Evolutionary conservation across 92 coral and sea anemone species (phyloP).

Genomic region (Phenganax stokvisi): DNA sequence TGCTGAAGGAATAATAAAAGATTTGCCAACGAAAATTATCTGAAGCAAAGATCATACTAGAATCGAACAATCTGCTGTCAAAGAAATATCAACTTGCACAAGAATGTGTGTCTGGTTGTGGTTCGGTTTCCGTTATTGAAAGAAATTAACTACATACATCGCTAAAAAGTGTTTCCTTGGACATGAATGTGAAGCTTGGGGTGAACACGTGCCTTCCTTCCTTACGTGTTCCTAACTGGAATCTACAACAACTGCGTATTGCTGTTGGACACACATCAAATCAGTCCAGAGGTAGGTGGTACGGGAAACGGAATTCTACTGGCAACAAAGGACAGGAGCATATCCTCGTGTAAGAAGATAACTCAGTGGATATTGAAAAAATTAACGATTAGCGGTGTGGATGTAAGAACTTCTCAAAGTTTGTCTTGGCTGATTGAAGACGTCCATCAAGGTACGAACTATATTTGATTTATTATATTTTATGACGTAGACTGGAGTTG

Average conservation of each 20-base stretch:
- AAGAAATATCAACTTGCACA: constrained; percentile 20
- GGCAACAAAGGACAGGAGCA: constrained; percentile 27
- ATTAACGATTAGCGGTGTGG: neutral
- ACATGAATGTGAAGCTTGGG: neutral
- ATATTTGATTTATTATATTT: no score
- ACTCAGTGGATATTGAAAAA: constrained; percentile 32
- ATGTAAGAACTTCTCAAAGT: constrained; percentile 2
- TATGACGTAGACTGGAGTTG: no score
- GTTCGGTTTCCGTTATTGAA: neutral
- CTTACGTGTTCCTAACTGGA: constrained; percentile 23
- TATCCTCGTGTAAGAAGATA: constrained; percentile 14
- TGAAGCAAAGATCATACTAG: constrained; percentile 20
- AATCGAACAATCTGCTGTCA: constrained; percentile 18
- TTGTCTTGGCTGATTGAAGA: no score
- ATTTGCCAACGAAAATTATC: constrained; percentile 23
- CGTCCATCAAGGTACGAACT: no score
- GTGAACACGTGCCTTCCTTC: constrained; percentile 28
- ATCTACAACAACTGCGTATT: neutral
- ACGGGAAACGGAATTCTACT: constrained; percentile 25
- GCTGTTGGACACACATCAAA: constrained; percentile 26
- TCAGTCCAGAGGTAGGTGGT: constrained; percentile 15
- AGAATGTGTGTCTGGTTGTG: constrained; percentile 26
- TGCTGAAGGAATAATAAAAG: constrained; percentile 11
- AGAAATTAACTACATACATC: constrained; percentile 19
- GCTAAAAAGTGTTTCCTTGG: neutral